phyloP scores from a whole-genome alignment of 1,140 invertebrate species.

The Whitmania pigra region DNA sequence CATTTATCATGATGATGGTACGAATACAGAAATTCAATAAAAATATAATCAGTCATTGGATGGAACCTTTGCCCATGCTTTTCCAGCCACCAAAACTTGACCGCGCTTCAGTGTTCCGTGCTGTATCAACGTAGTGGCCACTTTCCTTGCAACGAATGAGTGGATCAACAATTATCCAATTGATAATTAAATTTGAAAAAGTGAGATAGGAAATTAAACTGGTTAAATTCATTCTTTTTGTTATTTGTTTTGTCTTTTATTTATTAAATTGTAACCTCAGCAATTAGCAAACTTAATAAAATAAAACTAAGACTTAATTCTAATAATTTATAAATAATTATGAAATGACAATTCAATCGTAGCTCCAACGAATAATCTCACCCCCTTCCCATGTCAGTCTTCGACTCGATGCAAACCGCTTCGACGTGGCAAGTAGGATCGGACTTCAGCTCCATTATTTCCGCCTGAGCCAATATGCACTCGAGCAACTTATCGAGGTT shows the following conservation, averaged over 20 bases:
- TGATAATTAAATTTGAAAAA: too few relatives aligned
- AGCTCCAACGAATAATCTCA: slow-evolving; percentile 35
- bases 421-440: slow-evolving; percentile 72
- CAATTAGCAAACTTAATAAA: too few relatives aligned
- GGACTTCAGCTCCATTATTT: slow-evolving; percentile 68
- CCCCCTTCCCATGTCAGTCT: slow-evolving; percentile 57
- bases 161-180: neutral
- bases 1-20: too few relatives aligned
- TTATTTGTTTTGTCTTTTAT: neutral
- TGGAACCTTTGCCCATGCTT: slow-evolving; percentile 64
- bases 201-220: too few relatives aligned
- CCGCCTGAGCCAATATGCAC: slow-evolving; percentile 66
- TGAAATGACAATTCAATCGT: too few relatives aligned
- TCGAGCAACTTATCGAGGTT: slow-evolving; percentile 72
- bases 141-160: neutral
- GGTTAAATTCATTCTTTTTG: neutral
- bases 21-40: too few relatives aligned
- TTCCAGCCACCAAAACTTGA: slow-evolving; percentile 65
- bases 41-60: slow-evolving; percentile 13
- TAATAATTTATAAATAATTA: too few relatives aligned
- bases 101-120: slow-evolving; percentile 76
- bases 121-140: slow-evolving; percentile 53
- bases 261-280: too few relatives aligned
- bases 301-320: too few relatives aligned
- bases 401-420: slow-evolving; percentile 77